Evolutionary conservation across 2,113 vertebrate genomes (phyloP).

Genomic region (Eulemur rufifrons): DNA sequence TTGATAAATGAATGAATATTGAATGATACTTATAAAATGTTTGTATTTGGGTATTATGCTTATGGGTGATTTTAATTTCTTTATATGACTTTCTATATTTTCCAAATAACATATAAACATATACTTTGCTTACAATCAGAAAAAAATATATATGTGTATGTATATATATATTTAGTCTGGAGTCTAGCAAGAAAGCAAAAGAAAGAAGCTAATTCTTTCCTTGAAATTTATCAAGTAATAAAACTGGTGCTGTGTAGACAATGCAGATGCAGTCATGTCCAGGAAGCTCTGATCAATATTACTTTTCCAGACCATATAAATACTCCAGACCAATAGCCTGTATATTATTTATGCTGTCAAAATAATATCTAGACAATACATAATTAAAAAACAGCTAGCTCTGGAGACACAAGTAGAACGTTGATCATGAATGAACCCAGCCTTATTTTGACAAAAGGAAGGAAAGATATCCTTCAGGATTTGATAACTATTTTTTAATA

Average conservation of each 20-base stretch:
- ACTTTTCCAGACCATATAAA: slow-evolving; percentile 46
- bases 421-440: slow-evolving; percentile 38
- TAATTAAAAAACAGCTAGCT: slow-evolving; percentile 65
- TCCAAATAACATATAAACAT: not conserved
- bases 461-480: slow-evolving; percentile 35
- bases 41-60: not conserved
- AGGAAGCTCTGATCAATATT: slow-evolving; percentile 49
- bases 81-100: not conserved
- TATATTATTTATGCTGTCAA: slow-evolving; percentile 60
- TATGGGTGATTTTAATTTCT: slow-evolving; percentile 14
- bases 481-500: slow-evolving; percentile 65
- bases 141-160: not conserved
- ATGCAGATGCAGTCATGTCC: not conserved
- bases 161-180: not conserved
- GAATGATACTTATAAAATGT: slow-evolving; percentile 6
- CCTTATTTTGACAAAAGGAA: slow-evolving; percentile 62
- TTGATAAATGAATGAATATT: slow-evolving; percentile 21
- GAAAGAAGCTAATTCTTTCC: not conserved
- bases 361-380: slow-evolving; percentile 70
- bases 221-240: slow-evolving; percentile 6
- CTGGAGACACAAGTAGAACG: not conserved
- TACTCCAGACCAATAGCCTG: slow-evolving; percentile 35
- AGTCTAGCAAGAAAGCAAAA: not conserved
- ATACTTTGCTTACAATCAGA: not conserved
- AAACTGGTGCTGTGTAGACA: not conserved